A percentile compares a stretch with the other conserved stretches of the same genome.
Conservation (phyloP, 2,113 vertebrate species). For the Orientallactaga bullata region DNA sequence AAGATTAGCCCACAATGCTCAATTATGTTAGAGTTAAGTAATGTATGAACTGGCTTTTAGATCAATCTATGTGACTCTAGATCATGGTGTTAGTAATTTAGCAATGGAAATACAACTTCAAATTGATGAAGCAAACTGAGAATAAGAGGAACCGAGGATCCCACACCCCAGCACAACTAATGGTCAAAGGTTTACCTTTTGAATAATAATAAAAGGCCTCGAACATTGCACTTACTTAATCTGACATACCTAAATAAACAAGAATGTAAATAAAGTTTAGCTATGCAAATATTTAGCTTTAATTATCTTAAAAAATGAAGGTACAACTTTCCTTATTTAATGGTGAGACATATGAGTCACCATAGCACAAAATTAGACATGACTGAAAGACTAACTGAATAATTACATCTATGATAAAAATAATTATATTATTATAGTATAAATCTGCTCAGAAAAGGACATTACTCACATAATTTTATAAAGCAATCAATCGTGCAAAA, state of each 20-base stretch:
- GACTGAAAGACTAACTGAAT: constrained; percentile 77
- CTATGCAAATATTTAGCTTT: constrained; percentile 55
- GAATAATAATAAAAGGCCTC: neutral
- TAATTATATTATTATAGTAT: constrained; percentile 75
- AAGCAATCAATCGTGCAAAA: constrained; percentile 37
- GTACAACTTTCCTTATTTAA: constrained; percentile 71
- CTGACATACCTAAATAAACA: constrained; percentile 42
- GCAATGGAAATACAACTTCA: neutral
- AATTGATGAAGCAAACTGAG: neutral
- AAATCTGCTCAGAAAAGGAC: constrained; percentile 78
- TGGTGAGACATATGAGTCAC: constrained; percentile 81
- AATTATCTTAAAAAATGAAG: constrained; percentile 63
- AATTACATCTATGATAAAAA: constrained; percentile 83
- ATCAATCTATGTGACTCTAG: constrained; percentile 15
- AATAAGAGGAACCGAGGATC: neutral
- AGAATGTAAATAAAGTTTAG: constrained; percentile 37
- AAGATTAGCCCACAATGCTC: neutral
- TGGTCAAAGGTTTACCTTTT: neutral
- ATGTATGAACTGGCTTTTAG: neutral
- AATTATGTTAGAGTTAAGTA: neutral
- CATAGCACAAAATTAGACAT: constrained; percentile 79
- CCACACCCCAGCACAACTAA: neutral
- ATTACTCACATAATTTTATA: constrained; percentile 71
- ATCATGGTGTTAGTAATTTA: neutral
- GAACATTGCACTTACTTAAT: neutral